Evolutionary conservation across 2,113 vertebrate genomes (phyloP).

Genomic region (Mohoua ochrocephala): DNA sequence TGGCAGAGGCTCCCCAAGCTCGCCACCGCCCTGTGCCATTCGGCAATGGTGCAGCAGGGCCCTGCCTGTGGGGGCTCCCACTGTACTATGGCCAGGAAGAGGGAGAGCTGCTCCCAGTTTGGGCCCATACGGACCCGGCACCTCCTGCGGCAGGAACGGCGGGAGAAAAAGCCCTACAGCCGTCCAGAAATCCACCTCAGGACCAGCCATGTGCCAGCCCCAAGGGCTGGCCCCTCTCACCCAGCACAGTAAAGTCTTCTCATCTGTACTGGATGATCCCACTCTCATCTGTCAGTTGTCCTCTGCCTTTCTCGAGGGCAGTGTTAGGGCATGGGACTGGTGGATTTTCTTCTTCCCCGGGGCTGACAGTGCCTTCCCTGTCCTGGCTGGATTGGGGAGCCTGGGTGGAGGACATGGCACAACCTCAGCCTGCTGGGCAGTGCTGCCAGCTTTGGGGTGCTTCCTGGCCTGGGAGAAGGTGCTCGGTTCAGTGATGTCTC

Average conservation of each 20-base stretch:
- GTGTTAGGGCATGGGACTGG: too few relatives aligned
- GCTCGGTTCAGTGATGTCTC: neutral
- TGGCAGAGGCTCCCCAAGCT: neutral
- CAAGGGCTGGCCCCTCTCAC: neutral
- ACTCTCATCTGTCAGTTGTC: neutral
- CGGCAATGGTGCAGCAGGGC: neutral
- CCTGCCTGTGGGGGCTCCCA: accelerated
- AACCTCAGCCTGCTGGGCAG: neutral
- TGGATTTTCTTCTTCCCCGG: neutral
- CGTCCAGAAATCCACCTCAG: neutral
- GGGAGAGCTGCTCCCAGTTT: neutral
- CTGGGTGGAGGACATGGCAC: neutral
- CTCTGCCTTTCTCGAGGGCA: neutral
- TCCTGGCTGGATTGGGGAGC: neutral
- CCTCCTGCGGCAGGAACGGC: neutral
- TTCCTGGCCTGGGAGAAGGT: neutral
- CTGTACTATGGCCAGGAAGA: accelerated
- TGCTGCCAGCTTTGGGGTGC: neutral
- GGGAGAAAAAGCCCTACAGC: neutral
- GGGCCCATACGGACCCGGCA: neutral
- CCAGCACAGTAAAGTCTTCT: neutral
- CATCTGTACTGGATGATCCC: neutral
- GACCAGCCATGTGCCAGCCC: neutral
- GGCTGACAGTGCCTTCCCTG: neutral
- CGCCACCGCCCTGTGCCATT: accelerated